Conservation (phyloP, 2,888 invertebrate species). For the Rotaria macrura region DNA sequence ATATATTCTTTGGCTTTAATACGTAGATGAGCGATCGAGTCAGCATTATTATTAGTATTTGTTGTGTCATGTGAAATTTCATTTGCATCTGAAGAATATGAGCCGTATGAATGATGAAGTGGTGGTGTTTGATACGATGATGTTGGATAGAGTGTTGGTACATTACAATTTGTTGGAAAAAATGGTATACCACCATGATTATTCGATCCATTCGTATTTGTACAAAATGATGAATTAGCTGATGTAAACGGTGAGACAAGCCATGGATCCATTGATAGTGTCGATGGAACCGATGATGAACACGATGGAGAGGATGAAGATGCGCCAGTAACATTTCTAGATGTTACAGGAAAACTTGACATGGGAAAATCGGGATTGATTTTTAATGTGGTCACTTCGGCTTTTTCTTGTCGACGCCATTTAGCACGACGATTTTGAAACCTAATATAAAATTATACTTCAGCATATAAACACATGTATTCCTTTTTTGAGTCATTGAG, state of each 20-base stretch:
- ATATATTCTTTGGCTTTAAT: conserved; percentile 2
- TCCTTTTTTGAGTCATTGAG: neutral
- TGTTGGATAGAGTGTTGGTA: neutral
- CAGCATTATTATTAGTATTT: neutral
- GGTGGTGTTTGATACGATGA: neutral
- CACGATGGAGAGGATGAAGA: neutral
- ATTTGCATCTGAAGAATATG: neutral
- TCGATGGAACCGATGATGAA: neutral
- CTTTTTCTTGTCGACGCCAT: conserved; percentile 34
- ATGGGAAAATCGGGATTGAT: conserved; percentile 31
- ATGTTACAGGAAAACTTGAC: conserved; percentile 13
- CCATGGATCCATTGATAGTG: neutral
- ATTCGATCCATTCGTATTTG: neutral
- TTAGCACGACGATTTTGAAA: conserved; percentile 34
- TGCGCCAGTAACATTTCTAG: neutral
- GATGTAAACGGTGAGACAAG: neutral
- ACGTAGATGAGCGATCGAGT: neutral
- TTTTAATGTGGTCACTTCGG: conserved; percentile 24
- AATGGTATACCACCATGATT: neutral
- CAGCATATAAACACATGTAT: too few relatives aligned
- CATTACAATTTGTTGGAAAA: neutral
- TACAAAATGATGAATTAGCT: neutral
- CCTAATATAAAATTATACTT: neutral
- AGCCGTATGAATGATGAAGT: neutral
- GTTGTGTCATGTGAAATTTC: neutral